Base-by-base conservation (phyloP, 92 coral and sea anemone genomes). In the Micromussa lordhowensis region DNA sequence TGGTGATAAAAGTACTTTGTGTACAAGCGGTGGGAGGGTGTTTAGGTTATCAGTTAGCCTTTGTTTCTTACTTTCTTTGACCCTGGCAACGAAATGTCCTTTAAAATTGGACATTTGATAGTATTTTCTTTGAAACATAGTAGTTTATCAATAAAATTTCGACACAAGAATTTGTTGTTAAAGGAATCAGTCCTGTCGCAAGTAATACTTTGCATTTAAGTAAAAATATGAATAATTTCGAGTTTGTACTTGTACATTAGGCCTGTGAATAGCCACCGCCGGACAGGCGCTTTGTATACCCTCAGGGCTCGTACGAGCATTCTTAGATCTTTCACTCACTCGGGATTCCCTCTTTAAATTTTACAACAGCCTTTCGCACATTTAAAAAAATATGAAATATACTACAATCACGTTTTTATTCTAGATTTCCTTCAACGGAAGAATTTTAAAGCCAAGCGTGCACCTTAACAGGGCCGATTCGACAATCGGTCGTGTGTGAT, bases 1-100 rank as follows among this genome's bases (percentile, higher is more conserved):
- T 38, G 81, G 53, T 57, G 80, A 26, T 84, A 72, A 72, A 54
- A 53, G 70, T 74, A 35, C 86, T 54, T 83, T 74, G 59, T 55
- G 80, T 54, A 57, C 53, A 84, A 84, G 73, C 81, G 61, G 70
- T 84, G 81, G 79, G 88, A 84, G 79, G 58, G 68, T 75, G 79
- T 84, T 74, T 49, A 55, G 87, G 80, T 73, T 84, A 84, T 84
- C 72, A 34, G 55, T 72, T 71, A 49, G 74, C 58, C 88, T 36
- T 84, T 84, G 81, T 84, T 74, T 57, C 73, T 21, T 63, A 22
- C 75, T 38, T 29, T 21, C 48, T 71, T 34, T 71, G 49, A 53
- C 49, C 63, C 73, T 44, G 68, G 28, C 26, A 68, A 69, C 12
- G 54, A 55, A 51, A 55, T 57, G 79, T 57, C 88, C 48, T 51